Base-by-base conservation (phyloP, 1,140 invertebrate genomes). In the Dreissena polymorpha region DNA sequence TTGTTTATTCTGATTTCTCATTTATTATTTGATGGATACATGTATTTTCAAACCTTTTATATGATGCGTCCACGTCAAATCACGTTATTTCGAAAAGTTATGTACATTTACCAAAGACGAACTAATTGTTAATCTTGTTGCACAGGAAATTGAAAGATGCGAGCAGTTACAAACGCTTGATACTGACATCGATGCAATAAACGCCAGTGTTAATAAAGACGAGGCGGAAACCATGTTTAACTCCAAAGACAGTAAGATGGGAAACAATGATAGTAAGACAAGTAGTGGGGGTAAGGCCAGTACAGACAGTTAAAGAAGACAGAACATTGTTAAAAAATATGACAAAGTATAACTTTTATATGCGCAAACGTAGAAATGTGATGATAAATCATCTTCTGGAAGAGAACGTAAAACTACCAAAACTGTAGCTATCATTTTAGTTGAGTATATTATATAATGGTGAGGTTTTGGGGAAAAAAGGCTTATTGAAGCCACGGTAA, bases 341-440 rank as follows among this genome's bases (percentile, higher is more conserved):
- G 96, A 92, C 98, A 97, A 94, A 98, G 98, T 94, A 95, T 85
- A 91, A 92, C 81, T 92, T 92, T 88, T 91, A 90, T 68, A 90
- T 90, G 89, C 76, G 88, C 71, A 92, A 88, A 60, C 92, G 89
- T 86, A 74, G 89, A 81, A 92, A 88, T 84, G 89, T 21, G 91
- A 91, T 85, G 91, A 91, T 90, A 98, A 98, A 91, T 98, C 97
- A 27, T 97, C 97, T 0, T 97, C 97, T 1, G 98, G 97, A 91
- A 97, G 97, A 91, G 99, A 99, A 92, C 95, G 98, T 83, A 99
- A 99, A 93, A 98, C 99, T n/a, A 99, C 99, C 8, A 99, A 99
- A 94, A 99, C 99, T 18, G 93, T 99, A 53, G 98, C 98, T 83
- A 99, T 99, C 92, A 99, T 99, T 85, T 95, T 99, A 91, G 98